Base-by-base conservation (phyloP, 1,140 invertebrate genomes). In the Cotesia chilonis region DNA sequence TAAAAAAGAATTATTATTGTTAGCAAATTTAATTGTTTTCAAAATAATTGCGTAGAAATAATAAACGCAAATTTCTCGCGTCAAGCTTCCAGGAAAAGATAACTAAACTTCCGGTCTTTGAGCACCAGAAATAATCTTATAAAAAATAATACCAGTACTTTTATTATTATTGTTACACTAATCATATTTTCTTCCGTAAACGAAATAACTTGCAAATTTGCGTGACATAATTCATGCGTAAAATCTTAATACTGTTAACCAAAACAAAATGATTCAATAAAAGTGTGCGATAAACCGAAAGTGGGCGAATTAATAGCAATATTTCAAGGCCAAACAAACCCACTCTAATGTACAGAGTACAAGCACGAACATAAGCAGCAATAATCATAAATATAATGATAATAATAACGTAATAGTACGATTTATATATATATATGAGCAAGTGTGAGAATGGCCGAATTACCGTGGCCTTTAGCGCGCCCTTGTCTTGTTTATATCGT, bases 11-110 rank as follows among this genome's bases (percentile, higher is more conserved):
- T 28, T 28, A 28, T 28, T 28, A 28, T 28, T 2, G 2, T 28
- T 28, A 28, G 28, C 2, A 28, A 28, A 28, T 28, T 28, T 28
- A 28, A 28, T 28, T 28, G 3, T 47, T 9, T 10, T 47, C 0
- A 10, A 6, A 47, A 47, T 47, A 47, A 47, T 2, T 7, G 41
- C 41, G 41, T 6, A 47, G 6, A 7, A 7, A 6, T 47, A 47
- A 47, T 47, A 47, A 47, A 47, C 54, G 54, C 17, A n/a, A 57
- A 57, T 57, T 57, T 61, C 54, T 28, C 17, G 28, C 28, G 59
- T n/a, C n/a, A 41, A 65, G 63, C 63, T 65, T 65, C 36, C 63
- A 65, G 63, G 63, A 65, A 65, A 37, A 65, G 63, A 65, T 65
- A 65, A 47, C 63, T 38, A 7, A 7, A 38, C 63, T 37, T 65